These are phyloP conservation scores for Corythoichthys haematopterus DNA, from an alignment of 2,113 vertebrate species.

Conservation along the genomic window DNA sequence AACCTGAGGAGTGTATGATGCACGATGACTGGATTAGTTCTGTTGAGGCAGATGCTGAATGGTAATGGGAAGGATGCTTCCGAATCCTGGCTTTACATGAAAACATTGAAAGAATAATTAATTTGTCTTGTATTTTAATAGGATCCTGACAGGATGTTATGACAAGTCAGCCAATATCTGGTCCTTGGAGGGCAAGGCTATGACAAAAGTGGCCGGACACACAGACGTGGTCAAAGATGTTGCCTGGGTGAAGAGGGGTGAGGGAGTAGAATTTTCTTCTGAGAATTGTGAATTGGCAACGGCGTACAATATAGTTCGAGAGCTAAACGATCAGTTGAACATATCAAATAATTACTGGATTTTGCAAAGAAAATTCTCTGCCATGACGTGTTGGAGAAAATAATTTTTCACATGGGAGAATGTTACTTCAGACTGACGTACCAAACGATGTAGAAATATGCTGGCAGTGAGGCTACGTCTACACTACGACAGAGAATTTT, in stretches of 20 bases:
- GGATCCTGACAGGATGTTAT: constrained; percentile 93
- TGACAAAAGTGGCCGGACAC: constrained; percentile 85
- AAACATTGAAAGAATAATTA: background rate
- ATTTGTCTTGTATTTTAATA: constrained; percentile 43
- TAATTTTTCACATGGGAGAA: background rate
- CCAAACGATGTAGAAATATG: no score
- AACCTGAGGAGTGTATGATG: constrained; percentile 92
- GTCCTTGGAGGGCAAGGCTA: constrained; percentile 87
- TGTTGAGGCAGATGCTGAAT: constrained; percentile 83
- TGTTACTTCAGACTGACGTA: background rate
- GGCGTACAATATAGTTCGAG: background rate
- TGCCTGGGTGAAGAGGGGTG: constrained; percentile 93
- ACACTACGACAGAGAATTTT: no score
- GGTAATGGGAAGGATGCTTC: constrained; percentile 66
- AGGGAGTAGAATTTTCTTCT: constrained; percentile 7
- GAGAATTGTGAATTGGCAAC: background rate
- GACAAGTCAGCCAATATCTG: constrained; percentile 93
- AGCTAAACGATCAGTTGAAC: background rate
- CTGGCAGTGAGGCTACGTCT: background rate
- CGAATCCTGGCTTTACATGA: background rate
- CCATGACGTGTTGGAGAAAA: background rate
- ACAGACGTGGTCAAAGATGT: constrained; percentile 93
- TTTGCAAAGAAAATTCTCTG: background rate
- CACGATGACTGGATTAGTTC: constrained; percentile 98
- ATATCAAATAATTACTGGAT: background rate